phyloP scores from a whole-genome alignment of 2,797 vertebrate genomes.

The Melanotaenia maccullochi region DNA sequence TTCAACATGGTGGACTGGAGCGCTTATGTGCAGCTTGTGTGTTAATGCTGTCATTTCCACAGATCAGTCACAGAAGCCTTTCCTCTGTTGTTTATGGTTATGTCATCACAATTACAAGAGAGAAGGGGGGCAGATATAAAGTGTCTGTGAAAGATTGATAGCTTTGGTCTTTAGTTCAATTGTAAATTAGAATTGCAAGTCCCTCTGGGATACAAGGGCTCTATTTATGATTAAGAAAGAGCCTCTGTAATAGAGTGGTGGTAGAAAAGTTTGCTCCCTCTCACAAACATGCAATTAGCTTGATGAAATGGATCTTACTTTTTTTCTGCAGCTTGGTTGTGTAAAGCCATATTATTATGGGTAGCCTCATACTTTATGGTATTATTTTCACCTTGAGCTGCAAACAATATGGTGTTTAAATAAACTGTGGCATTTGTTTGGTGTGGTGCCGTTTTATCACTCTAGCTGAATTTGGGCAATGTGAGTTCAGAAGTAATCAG shows the following conservation, averaged over 20 bases:
- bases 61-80: conserved; percentile 84
- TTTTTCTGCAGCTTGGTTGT: conserved; percentile 86
- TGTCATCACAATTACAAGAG: conserved; percentile 95
- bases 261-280: conserved; percentile 94
- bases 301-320: conserved; percentile 94
- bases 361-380: conserved; percentile 90
- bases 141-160: conserved; percentile 95
- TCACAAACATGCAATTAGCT: conserved; percentile 98
- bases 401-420: conserved; percentile 72
- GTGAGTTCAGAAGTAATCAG: conserved; percentile 54
- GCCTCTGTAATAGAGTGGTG: conserved; percentile 93
- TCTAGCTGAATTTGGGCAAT: conserved; percentile 36
- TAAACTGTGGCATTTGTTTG: conserved; percentile 64
- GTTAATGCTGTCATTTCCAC: conserved; percentile 77
- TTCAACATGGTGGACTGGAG: conserved; percentile 28
- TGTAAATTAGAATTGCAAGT: conserved; percentile 98
- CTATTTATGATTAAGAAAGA: conserved; percentile 99
- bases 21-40: conserved; percentile 67
- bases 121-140: conserved; percentile 76
- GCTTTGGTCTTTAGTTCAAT: conserved; percentile 97
- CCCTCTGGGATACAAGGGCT: conserved; percentile 93
- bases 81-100: conserved; percentile 87
- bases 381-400: conserved; percentile 92
- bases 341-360: conserved; percentile 95
- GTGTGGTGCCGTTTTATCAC: conserved; percentile 41